Conservation (phyloP, 2,797 vertebrate genomes). For the Epinephelus coioides region DNA sequence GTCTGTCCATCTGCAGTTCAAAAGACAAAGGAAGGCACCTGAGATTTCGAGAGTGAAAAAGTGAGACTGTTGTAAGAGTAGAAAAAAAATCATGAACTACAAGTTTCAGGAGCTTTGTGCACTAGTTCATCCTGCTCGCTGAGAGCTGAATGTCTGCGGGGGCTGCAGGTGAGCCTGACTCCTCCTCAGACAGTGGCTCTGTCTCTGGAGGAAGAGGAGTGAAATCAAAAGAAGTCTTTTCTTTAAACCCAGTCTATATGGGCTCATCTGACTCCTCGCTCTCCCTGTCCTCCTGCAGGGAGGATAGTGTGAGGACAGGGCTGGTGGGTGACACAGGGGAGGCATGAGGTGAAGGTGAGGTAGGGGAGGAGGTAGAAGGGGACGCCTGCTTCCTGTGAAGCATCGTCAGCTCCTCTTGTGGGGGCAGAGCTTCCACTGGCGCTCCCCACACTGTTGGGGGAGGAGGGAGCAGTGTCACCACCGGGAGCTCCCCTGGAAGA, state of each 20-base stretch:
- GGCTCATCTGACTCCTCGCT: slow-evolving; percentile 84
- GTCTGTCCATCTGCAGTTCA: slow-evolving; percentile 56
- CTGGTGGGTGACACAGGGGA: slow-evolving; percentile 54
- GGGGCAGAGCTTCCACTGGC: slow-evolving; percentile 17
- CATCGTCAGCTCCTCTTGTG: slow-evolving; percentile 36
- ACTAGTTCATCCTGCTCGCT: slow-evolving; percentile 54
- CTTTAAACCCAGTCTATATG: slow-evolving; percentile 69
- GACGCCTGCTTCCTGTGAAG: slow-evolving; percentile 61
- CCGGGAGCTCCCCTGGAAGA: slow-evolving; percentile 55
- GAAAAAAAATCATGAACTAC: slow-evolving; percentile 72
- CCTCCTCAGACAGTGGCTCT: slow-evolving; percentile 55
- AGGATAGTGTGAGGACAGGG: slow-evolving; percentile 78
- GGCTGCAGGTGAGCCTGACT: slow-evolving; percentile 30
- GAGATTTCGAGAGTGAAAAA: slow-evolving; percentile 80
- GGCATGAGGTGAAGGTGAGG: slow-evolving; percentile 61
- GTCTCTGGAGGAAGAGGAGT: slow-evolving; percentile 45
- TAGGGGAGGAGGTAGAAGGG: slow-evolving; percentile 72
- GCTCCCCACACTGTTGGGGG: slow-evolving; percentile 45
- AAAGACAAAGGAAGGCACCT: slow-evolving; percentile 78
- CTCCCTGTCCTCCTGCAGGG: slow-evolving; percentile 82
- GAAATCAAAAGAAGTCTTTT: slow-evolving; percentile 58
- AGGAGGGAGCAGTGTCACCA: slow-evolving; percentile 56
- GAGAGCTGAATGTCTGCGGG: slow-evolving; percentile 57
- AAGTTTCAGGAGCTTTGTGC: slow-evolving; percentile 66
- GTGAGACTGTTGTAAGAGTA: slow-evolving; percentile 68